Evolutionary conservation across 2,797 vertebrate genomes (phyloP), one percentile per base, ranked within the genome.

Genomic region (Enteromius anoplus): DNA sequence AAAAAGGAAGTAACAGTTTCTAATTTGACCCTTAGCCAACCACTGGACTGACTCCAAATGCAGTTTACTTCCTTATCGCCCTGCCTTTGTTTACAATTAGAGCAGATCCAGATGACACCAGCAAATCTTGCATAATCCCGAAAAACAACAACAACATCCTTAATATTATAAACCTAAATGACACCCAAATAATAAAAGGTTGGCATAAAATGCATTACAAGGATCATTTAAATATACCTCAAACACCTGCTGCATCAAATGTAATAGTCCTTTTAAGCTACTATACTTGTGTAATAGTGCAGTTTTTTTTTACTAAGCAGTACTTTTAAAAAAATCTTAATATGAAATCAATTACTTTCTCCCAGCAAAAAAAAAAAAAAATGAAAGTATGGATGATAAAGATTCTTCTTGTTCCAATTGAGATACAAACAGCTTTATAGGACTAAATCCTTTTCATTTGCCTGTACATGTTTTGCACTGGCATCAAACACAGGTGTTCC

Each of bases 21-120:
- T 47, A 77, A 55, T 83, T 47, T 83, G 40, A 69, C 51, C 34
- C n/a, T 73, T 19, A 29, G 29, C 21, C 0, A 49, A 75, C 32
- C n/a, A 42, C 49, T 77, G 64, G 64, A 69, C 32, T 42, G 34
- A 29, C 14, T 66, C 21, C 49, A 66, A 83, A 76, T 11, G 72
- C 40, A n/a, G 53, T 55, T 49, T 32, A 49, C 42, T 51, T 81
- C 26, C 75, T 80, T 37, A 84, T 84, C 68, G 51, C 69, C 60
- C 15, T 40, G 8, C 14, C 4, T 68, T 40, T 60, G 49, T 86
- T 81, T 79, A 78, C 34, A 85, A 83, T 49, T 70, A 75, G 34
- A 62, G 21, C 9, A 21, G 76, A 47, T n/a, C n/a, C 5, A 69
- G 34, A 84, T 60, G 73, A 79, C 60, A 49, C 29, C 10, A 65